Base-by-base conservation (phyloP, 2,797 vertebrate species). In the Sphenopsis melanotis region DNA sequence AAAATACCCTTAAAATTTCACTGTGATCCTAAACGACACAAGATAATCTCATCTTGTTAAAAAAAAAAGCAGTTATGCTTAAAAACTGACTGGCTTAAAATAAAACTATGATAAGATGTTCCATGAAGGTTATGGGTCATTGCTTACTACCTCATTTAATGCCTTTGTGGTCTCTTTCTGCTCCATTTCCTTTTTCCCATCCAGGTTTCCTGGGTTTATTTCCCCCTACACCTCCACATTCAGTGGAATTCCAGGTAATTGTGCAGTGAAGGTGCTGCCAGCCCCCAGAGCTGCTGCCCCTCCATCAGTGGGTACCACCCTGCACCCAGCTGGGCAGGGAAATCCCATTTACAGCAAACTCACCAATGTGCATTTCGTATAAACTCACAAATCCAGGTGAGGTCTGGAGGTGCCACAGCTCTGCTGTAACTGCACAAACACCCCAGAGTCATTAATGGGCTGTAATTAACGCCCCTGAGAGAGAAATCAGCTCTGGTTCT, bases 61-160 rank as follows among this genome's bases (percentile, higher is more conserved):
- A 68, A 44, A 42, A 12, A 59, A 6, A 47, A 23, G 60, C 57
- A 90, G 60, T 85, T 89, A 89, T 61, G 61, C 75, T 92, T 92
- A 87, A 77, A 82, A 69, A 17, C 68, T 6, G 21, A 15, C 66
- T 71, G 37, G 37, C 61, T 90, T 93, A 76, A 93, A 95, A 95
- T 91, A 93, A 95, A 96, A 83, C 77, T 65, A 23, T 65, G 89
- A 61, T n/a, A 76, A 85, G 68, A 79, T 89, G 53, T 90, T 90
- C 49, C 85, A 74, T 44, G 87, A 96, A 84, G 95, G 91, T 97
- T 95, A 96, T 72, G 95, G 97, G 98, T 97, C 97, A 96, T 50
- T 91, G 96, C 96, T 93, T 90, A 92, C 90, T 91, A 91, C 85
- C 90, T 96, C 94, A 86, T 95, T 97, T 97, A 95, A 97, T 97